Percentiles rank a stretch among this genome's conserved stretches.
These are phyloP conservation scores for Zosterops pallidus DNA, from an alignment of 2,113 vertebrate genomes.

Conservation along the genomic window DNA sequence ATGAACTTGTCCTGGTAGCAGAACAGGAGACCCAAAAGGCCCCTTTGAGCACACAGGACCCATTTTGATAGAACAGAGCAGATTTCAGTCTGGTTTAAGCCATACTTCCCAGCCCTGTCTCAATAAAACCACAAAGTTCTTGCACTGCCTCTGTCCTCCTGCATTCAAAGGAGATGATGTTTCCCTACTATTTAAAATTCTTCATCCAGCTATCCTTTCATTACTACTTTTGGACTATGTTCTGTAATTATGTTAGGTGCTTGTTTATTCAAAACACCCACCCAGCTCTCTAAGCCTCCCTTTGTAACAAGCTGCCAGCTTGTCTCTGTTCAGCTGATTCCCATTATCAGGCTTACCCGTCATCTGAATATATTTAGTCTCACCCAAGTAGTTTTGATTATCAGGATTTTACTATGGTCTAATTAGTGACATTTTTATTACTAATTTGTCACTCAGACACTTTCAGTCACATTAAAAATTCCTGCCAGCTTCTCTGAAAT, in stretches of 20 bases:
- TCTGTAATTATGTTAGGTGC: neutral
- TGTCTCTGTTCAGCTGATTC: constrained; percentile 34
- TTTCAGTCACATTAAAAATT: constrained; percentile 51
- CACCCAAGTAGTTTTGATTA: constrained; percentile 66
- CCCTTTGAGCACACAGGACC: neutral
- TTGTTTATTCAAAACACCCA: constrained; percentile 29
- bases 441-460: constrained; percentile 63
- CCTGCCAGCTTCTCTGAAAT: constrained; percentile 34
- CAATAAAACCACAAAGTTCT: neutral
- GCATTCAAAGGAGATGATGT: neutral
- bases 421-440: constrained; percentile 67
- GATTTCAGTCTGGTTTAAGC: neutral
- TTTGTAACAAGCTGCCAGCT: constrained; percentile 22
- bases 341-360: constrained; percentile 5
- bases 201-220: neutral
- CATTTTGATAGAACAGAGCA: neutral
- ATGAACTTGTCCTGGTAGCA: neutral
- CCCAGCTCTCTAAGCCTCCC: neutral
- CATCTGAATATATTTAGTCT: constrained; percentile 59
- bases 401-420: constrained; percentile 50
- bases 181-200: neutral
- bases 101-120: neutral
- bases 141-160: neutral
- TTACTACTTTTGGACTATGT: neutral
- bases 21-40: neutral